phyloP scores from a whole-genome alignment of 2,113 vertebrate species.

The Osmerus mordax region DNA sequence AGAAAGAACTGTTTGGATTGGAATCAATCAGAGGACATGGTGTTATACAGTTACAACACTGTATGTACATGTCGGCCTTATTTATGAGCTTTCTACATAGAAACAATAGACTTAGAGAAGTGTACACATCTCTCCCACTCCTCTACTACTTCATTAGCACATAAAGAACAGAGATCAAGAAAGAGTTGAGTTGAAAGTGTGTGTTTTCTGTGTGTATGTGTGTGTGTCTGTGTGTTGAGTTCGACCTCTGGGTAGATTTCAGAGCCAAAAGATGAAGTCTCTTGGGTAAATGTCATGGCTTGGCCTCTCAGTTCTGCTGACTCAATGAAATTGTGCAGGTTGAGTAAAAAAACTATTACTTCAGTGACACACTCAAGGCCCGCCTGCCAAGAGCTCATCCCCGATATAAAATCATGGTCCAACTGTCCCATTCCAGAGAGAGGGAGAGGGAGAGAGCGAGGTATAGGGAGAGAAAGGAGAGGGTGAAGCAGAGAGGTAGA shows the following conservation, averaged over 20 bases:
- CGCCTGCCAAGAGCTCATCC: too few relatives aligned
- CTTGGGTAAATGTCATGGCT: too few relatives aligned
- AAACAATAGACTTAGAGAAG: not conserved
- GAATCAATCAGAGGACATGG: not conserved
- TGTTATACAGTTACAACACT: not conserved
- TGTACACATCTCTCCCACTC: not conserved
- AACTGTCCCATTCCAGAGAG: not conserved
- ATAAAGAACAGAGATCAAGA: not conserved
- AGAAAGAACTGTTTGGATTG: not conserved
- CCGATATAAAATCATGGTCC: too few relatives aligned
- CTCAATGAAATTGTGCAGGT: too few relatives aligned
- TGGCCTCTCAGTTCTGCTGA: too few relatives aligned
- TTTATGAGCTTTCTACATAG: not conserved
- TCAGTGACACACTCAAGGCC: too few relatives aligned
- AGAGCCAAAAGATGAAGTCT: too few relatives aligned
- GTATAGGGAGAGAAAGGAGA: not conserved
- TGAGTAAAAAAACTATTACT: too few relatives aligned
- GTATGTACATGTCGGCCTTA: not conserved
- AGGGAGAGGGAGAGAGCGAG: conserved; percentile 6
- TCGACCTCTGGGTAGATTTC: too few relatives aligned
- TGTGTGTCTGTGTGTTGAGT: too few relatives aligned
- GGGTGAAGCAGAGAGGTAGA: not conserved
- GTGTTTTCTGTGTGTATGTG: too few relatives aligned
- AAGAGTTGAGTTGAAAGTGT: too few relatives aligned
- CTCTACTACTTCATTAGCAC: not conserved